Evolutionary conservation across 2,113 vertebrate species (phyloP).

Genomic region (Formicarius rufipectus): DNA sequence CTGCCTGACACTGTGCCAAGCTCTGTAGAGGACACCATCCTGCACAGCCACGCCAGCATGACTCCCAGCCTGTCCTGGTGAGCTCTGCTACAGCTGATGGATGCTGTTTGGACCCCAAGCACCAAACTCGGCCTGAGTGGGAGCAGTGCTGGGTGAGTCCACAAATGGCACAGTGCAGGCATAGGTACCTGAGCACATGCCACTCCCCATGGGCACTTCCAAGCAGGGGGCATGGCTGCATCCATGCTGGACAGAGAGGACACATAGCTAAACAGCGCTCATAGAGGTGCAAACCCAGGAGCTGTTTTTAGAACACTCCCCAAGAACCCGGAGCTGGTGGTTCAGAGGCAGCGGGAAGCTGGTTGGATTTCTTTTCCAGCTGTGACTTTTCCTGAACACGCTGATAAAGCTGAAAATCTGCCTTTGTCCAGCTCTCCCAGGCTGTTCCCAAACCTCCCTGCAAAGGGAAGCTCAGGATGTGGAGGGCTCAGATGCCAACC

Average conservation of each 20-base stretch:
- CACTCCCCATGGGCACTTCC: not conserved
- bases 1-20: not conserved
- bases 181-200: fast-evolving
- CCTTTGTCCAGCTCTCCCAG: not conserved
- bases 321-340: fast-evolving
- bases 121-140: fast-evolving
- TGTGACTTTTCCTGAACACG: not conserved
- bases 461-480: not conserved
- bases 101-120: not conserved
- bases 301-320: not conserved
- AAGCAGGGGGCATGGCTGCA: fast-evolving
- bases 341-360: not conserved
- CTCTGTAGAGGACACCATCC: not conserved
- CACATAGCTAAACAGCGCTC: fast-evolving
- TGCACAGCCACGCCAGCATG: fast-evolving
- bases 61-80: not conserved
- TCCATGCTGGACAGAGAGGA: not conserved
- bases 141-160: not conserved
- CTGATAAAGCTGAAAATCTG: not conserved
- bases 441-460: not conserved
- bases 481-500: not conserved
- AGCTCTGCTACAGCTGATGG: not conserved
- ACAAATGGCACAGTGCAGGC: fast-evolving
- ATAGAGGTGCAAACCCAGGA: not conserved
- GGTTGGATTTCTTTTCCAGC: not conserved